Evolutionary conservation across 1,140 invertebrate species (phyloP).

Genomic region (Sycobia sp.): DNA sequence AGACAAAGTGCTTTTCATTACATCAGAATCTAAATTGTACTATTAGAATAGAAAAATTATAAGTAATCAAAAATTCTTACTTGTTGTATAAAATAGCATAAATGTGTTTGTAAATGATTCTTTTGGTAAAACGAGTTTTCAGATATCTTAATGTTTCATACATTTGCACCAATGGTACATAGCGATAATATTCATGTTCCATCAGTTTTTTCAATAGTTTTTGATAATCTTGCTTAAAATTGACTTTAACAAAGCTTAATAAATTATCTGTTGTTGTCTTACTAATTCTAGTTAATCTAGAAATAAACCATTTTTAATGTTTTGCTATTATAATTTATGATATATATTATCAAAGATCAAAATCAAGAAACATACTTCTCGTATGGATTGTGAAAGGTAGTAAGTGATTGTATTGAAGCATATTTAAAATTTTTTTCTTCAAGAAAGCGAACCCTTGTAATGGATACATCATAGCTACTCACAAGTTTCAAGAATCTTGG

Average conservation of each 20-base stretch:
- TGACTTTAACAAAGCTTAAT: constrained; percentile 44
- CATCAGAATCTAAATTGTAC: too few species aligned
- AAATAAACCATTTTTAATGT: constrained; percentile 28
- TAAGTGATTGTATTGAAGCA: constrained; percentile 57
- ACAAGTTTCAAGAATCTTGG: constrained; percentile 63
- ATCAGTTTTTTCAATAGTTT: constrained; percentile 53
- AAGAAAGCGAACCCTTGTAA: constrained; percentile 58
- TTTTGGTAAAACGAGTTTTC: constrained; percentile 52
- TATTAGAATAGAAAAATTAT: not conserved
- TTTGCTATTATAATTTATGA: constrained; percentile 9
- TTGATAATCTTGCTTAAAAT: constrained; percentile 42
- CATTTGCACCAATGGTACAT: constrained; percentile 60
- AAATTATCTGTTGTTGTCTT: constrained; percentile 51
- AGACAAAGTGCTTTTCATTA: too few species aligned
- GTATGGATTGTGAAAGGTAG: constrained; percentile 53
- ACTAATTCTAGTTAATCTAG: constrained; percentile 32
- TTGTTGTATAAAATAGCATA: constrained; percentile 64
- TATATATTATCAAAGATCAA: too few species aligned
- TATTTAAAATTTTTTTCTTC: constrained; percentile 56
- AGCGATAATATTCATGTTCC: constrained; percentile 63
- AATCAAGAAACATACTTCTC: too few species aligned
- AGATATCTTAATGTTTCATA: constrained; percentile 60
- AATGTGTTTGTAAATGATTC: constrained; percentile 64
- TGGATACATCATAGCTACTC: constrained; percentile 55
- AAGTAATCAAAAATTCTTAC: constrained; percentile 47